Evolutionary conservation across 2,113 vertebrate genomes (phyloP), one percentile per base, ranked within the genome.

Genomic region (Phainopepla nitens): DNA sequence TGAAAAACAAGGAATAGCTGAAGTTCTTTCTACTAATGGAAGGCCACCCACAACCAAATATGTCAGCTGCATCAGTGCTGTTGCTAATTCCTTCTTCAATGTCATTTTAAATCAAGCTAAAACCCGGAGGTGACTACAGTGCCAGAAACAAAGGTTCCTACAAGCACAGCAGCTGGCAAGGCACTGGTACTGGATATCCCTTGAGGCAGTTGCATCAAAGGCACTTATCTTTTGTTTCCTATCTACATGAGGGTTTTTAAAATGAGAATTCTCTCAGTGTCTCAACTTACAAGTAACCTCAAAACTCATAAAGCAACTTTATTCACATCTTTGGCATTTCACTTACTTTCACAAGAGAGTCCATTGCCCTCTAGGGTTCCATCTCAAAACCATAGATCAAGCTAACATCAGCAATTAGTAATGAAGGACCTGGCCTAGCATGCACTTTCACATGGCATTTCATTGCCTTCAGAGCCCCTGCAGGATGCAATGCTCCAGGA

Each of bases 31-130:
- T 47, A 31, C 31, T 81, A 53, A 49, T 21, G 9, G 49, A 87
- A 87, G n/a, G 65, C 64, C 57, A 86, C 49, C 15, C 41, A 51
- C 88, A 92, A 89, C 15, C 36, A 71, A 44, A 58, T 6, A 36
- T 17, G 33, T 42, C 47, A 84, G 72, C 39, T 85, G 66, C 58
- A 72, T 57, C 3, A 0, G 25, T 33, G 36, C 61, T 65, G 33
- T 28, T 90, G 47, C 50, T 93, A 82, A 80, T 68, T 89, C 65
- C 65, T 94, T 79, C 76, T 90, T 79, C 90, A 81, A 17, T 95
- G 90, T 69, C 69, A 65, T 90, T 90, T 89, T 50, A 90, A 90
- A 92, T 87, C 49, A 69, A 45, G 69, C 15, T 90, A 44, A 81
- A 88, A 81, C 36, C 18, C 82, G 51, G 49, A 92, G 60, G 44